Base-by-base conservation (phyloP, 2,888 invertebrate genomes). In the Cryptus viduatorius region DNA sequence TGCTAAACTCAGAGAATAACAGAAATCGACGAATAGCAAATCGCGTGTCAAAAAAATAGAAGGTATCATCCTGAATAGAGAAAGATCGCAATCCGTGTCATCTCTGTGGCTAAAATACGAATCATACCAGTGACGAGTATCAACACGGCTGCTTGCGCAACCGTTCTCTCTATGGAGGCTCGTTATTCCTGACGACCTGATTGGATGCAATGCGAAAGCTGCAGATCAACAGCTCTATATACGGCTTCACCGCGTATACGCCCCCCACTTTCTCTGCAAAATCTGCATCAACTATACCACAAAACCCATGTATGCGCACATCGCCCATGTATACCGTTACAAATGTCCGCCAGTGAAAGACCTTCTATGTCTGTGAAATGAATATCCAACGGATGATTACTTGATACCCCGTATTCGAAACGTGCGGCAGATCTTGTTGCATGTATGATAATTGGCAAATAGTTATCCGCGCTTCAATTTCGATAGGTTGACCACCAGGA, bases 181-280 rank as follows among this genome's bases (percentile, higher is more conserved):
- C 59, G 61, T 59, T 61, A 75, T 29, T 42, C 24, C 46, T 61
- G 44, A 50, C 75, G 65, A 71, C 61, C 68, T 64, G 37, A 82
- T 71, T 71, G 77, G 64, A 64, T 71, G 42, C 31, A 71, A 82
- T 50, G 24, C 31, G 53, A 37, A 68, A 48, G 59, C 29, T 69
- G 42, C 72, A 83, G 68, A 59, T 65, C 64, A 78, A 44, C 68
- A 84, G 81, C 81, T 75, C 72, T 29, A 42, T 29, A 42, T 68
- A 50, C 37, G 65, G 77, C 56, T 61, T 19, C 10, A 24, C 24
- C 59, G 53, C 37, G 77, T 65, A 50, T 29, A 46, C 19, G 5
- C 46, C 29, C 4, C 61, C 14, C 69, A 29, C 44, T 46, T 16
- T 7, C 24, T 50, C 65, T 76, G 0, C 19, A 50, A 31, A 19